Conservation (phyloP, 2,113 vertebrate genomes). For the Epinephelus moara region DNA sequence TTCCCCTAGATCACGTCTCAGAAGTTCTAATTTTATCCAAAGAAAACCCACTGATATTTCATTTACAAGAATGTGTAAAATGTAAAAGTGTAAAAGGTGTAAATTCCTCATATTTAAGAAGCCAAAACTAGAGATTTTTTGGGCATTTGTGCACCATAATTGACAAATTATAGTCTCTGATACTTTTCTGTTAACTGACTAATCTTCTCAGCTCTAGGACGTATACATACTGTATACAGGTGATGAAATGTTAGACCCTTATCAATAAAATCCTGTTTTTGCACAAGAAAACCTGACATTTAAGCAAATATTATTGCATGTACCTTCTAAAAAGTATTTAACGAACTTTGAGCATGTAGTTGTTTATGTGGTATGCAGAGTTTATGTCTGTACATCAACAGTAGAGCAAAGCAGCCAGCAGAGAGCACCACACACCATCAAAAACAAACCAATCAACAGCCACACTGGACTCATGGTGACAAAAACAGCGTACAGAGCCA, state of each 20-base stretch:
- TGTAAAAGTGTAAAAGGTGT: not conserved
- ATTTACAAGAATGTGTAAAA: not conserved
- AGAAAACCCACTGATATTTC: not conserved
- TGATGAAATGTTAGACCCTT: not conserved
- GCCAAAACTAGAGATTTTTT: not conserved
- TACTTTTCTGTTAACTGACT: no score
- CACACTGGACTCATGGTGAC: not conserved
- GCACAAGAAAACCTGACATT: not conserved
- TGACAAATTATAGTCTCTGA: not conserved
- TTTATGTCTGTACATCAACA: not conserved
- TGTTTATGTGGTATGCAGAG: no score
- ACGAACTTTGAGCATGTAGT: not conserved
- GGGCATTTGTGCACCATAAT: not conserved
- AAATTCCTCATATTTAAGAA: not conserved
- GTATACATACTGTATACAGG: not conserved
- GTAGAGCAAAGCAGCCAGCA: slow-evolving; percentile 62
- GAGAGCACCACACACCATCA: slow-evolving; percentile 63
- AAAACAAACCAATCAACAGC: not conserved
- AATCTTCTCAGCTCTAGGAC: no score
- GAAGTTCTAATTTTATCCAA: not conserved
- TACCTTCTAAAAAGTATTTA: not conserved
- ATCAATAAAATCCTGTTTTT: not conserved
- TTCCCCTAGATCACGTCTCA: not conserved
- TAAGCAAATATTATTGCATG: not conserved
- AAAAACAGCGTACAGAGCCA: slow-evolving; percentile 31